phyloP scores from a whole-genome alignment of 2,797 vertebrate genomes.

The Decapterus maruadsi region DNA sequence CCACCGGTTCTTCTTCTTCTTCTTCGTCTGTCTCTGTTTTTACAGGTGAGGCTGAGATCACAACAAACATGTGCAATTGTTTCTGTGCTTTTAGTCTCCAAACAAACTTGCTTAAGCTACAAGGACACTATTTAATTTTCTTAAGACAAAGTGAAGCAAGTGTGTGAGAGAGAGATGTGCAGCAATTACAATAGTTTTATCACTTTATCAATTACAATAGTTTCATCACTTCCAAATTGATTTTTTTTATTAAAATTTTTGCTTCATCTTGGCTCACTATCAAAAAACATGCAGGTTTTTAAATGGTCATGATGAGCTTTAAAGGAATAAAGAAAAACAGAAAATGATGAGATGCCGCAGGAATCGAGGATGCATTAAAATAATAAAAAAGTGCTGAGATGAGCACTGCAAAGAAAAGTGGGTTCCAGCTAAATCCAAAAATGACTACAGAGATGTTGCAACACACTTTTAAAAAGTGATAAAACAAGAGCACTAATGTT shows the following conservation, averaged over 20 bases:
- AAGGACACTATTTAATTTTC: too few species aligned
- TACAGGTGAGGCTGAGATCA: too few species aligned
- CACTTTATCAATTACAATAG: not conserved
- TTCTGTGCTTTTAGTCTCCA: too few species aligned
- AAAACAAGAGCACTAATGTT: not conserved
- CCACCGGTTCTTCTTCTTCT: too few species aligned
- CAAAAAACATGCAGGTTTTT: too few species aligned
- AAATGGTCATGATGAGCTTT: not conserved
- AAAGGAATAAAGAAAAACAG: not conserved
- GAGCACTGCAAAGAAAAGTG: not conserved
- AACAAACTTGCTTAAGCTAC: too few species aligned
- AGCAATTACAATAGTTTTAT: slow-evolving; percentile 5
- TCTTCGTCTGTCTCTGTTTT: too few species aligned
- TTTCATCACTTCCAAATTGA: not conserved
- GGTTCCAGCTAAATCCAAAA: not conserved
- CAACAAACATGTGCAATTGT: too few species aligned
- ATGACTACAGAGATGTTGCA: not conserved
- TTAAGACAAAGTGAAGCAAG: too few species aligned
- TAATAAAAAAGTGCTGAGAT: not conserved
- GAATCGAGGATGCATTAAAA: too few species aligned
- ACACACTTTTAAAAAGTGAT: not conserved
- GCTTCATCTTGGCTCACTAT: not conserved
- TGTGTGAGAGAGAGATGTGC: not conserved
- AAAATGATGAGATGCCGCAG: not conserved
- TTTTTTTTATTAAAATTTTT: not conserved